phyloP scores from a whole-genome alignment of 2,888 invertebrate genomes.

The Anaspis maculata region DNA sequence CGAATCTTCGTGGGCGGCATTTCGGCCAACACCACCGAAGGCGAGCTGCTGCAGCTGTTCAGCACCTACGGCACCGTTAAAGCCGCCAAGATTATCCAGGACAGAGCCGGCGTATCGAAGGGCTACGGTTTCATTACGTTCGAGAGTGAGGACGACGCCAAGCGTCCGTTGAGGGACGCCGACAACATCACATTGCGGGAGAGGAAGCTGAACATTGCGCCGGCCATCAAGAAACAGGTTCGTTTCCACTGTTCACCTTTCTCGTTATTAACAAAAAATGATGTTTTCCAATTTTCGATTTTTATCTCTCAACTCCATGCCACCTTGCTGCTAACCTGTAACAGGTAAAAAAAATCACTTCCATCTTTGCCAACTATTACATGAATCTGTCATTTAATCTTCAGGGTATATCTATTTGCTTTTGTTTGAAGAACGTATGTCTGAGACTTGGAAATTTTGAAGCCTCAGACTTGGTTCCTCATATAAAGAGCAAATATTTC shows the following conservation, averaged over 20 bases:
- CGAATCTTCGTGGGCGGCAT: constrained; percentile 96
- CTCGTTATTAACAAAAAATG: not conserved
- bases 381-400: too few relatives aligned
- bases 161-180: constrained; percentile 62
- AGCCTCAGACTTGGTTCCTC: too few relatives aligned
- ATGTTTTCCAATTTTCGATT: not conserved
- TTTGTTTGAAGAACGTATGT: too few relatives aligned
- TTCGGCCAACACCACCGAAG: constrained; percentile 86
- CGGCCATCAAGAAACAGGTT: constrained; percentile 76
- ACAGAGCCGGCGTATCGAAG: constrained; percentile 90
- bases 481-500: too few relatives aligned
- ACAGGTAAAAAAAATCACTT: too few relatives aligned
- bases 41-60: constrained; percentile 85
- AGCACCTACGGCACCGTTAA: constrained; percentile 83
- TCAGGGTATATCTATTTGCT: too few relatives aligned
- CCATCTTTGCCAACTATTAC: too few relatives aligned
- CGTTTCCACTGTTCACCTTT: too few relatives aligned
- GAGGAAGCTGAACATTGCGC: constrained; percentile 77
- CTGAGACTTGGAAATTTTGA: too few relatives aligned
- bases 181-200: constrained; percentile 72
- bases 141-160: constrained; percentile 81
- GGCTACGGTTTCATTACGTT: constrained; percentile 83
- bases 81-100: constrained; percentile 90
- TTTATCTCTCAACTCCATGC: too few relatives aligned
- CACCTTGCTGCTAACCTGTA: too few relatives aligned